Evolutionary conservation across 2,113 vertebrate genomes (phyloP).

Genomic region (Todiramphus chloris): DNA sequence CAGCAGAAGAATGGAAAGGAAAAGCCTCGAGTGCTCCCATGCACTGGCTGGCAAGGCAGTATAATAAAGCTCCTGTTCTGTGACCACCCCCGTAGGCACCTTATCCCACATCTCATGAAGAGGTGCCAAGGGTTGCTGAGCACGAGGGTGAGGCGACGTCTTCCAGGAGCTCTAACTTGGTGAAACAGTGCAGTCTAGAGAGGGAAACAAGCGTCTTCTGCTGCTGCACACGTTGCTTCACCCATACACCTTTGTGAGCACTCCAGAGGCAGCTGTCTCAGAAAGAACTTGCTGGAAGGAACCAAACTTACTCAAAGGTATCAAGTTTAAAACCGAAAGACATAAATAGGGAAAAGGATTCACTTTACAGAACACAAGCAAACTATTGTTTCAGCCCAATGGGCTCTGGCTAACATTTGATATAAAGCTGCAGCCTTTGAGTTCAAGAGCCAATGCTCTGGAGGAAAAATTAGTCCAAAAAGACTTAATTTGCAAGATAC

Average conservation of each 20-base stretch:
- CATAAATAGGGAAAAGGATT: not conserved
- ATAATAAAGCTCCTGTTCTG: fast-evolving
- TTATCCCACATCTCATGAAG: not conserved
- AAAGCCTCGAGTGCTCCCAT: not conserved
- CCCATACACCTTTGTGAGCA: not conserved
- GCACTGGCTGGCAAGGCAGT: too few species aligned
- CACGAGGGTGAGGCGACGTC: not conserved
- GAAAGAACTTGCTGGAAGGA: not conserved
- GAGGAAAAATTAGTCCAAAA: not conserved
- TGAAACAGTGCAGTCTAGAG: not conserved
- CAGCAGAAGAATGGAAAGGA: not conserved
- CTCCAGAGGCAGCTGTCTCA: not conserved
- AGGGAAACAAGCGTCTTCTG: not conserved
- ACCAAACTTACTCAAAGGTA: not conserved
- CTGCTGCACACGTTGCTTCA: not conserved
- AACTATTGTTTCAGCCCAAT: not conserved
- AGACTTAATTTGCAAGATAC: not conserved
- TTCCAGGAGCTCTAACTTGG: not conserved
- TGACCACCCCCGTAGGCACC: not conserved
- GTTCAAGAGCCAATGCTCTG: not conserved
- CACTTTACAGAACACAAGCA: not conserved
- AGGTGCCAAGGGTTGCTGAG: not conserved
- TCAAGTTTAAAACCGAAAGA: not conserved
- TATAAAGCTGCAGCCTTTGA: not conserved
- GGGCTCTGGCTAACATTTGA: not conserved